Percentiles rank a stretch among this genome's conserved stretches.
These are phyloP conservation scores for Osmerus mordax DNA, from an alignment of 2,113 vertebrate genomes.

Conservation along the genomic window DNA sequence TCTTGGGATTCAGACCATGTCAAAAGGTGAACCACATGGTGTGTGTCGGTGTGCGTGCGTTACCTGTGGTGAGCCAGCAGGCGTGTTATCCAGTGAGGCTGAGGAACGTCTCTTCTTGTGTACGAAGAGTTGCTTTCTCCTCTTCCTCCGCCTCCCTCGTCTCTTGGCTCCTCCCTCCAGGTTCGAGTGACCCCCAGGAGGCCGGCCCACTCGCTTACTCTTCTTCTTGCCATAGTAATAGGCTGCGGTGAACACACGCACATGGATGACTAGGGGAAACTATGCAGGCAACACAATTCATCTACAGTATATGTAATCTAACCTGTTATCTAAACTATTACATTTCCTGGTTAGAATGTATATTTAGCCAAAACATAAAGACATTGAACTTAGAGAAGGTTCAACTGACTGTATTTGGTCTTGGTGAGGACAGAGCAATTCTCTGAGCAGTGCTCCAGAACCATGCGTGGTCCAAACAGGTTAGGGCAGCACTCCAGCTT, in stretches of 20 bases:
- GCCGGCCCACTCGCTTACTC: conserved; percentile 88
- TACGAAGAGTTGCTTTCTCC: conserved; percentile 92
- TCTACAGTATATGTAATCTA: too few relatives aligned
- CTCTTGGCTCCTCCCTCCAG: conserved; percentile 90
- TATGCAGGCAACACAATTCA: not conserved
- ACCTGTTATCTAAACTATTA: too few relatives aligned
- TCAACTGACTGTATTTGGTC: conserved; percentile 95
- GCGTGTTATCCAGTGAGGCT: conserved; percentile 89
- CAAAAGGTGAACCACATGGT: not conserved
- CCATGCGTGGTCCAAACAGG: conserved; percentile 93
- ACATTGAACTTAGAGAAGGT: not conserved
- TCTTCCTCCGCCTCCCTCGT: conserved; percentile 88
- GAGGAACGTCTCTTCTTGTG: conserved; percentile 95
- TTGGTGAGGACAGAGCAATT: conserved; percentile 98
- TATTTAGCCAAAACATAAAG: too few relatives aligned
- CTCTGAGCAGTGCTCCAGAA: conserved; percentile 93
- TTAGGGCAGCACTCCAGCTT: conserved; percentile 96
- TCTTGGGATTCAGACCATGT: not conserved
- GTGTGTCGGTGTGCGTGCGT: not conserved
- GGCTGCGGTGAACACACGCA: conserved; percentile 66
- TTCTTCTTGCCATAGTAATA: conserved; percentile 96
- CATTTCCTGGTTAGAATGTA: too few relatives aligned
- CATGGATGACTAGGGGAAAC: not conserved
- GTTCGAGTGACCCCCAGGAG: conserved; percentile 88
- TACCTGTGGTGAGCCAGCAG: conserved; percentile 93